These are phyloP conservation scores for Synergus gifuensis DNA, from an alignment of 2,888 invertebrate species.

Conservation along the genomic window DNA sequence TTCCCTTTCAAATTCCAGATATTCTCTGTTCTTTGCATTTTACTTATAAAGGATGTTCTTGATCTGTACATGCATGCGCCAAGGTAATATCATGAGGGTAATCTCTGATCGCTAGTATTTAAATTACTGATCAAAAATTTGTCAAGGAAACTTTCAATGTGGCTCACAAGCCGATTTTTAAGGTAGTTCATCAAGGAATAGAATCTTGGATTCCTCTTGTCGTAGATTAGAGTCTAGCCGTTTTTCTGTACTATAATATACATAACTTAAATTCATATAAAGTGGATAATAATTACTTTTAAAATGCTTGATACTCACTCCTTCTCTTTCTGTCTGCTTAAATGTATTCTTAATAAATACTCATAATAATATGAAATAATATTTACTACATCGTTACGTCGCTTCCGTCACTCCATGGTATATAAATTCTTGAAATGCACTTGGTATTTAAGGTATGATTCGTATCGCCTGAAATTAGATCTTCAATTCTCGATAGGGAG, in stretches of 20 bases:
- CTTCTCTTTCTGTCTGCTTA: slow-evolving; percentile 78
- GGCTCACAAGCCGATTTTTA: background rate
- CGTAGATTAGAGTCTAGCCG: slow-evolving; percentile 48
- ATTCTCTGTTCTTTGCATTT: slow-evolving; percentile 23
- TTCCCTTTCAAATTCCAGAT: background rate
- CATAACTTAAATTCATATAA: slow-evolving; percentile 49
- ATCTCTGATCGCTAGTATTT: slow-evolving; percentile 4
- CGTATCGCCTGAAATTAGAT: background rate
- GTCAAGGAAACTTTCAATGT: background rate
- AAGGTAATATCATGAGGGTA: slow-evolving; percentile 16
- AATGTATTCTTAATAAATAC: slow-evolving; percentile 45
- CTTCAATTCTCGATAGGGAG: background rate
- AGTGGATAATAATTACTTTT: slow-evolving; percentile 55
- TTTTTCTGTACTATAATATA: slow-evolving; percentile 45
- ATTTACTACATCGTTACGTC: slow-evolving; percentile 19
- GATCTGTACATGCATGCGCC: slow-evolving; percentile 32
- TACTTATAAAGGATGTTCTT: slow-evolving; percentile 9
- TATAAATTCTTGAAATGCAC: background rate
- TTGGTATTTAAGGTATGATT: background rate
- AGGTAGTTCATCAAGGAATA: slow-evolving; percentile 3
- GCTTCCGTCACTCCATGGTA: slow-evolving; percentile 12
- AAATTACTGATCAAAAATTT: background rate
- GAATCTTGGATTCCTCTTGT: slow-evolving; percentile 23
- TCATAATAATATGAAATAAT: background rate
- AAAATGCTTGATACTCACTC: slow-evolving; percentile 76